These are phyloP conservation scores for Odontocerum albicorne DNA, from an alignment of 2,888 invertebrate species.

Conservation along the genomic window DNA sequence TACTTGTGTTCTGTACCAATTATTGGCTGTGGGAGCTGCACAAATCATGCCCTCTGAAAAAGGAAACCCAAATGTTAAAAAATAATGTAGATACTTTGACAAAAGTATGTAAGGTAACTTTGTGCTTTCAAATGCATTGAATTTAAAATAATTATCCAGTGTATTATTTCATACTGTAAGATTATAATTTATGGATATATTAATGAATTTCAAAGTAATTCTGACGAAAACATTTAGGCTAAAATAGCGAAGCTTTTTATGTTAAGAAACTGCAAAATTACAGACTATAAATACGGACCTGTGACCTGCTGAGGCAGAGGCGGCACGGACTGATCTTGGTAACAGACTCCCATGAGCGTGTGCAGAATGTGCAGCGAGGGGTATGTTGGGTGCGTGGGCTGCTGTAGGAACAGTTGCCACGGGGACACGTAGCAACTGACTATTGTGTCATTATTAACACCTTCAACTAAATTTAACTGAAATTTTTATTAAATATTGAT, in stretches of 20 bases:
- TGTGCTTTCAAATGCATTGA: no score
- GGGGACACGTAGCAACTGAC: constrained; percentile 85
- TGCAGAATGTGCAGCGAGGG: constrained; percentile 80
- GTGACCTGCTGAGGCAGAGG: constrained; percentile 76
- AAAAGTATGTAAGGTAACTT: no score
- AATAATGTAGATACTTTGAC: no score
- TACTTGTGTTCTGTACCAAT: constrained; percentile 91
- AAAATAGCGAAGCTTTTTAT: no score
- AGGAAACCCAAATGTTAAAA: neutral
- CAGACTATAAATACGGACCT: constrained; percentile 64
- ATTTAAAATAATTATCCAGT: no score
- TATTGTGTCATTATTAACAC: constrained; percentile 90
- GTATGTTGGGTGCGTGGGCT: constrained; percentile 93
- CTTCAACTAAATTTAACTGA: constrained; percentile 85
- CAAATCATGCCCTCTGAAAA: constrained; percentile 80
- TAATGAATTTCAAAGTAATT: no score
- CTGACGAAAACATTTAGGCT: no score
- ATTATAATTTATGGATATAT: no score
- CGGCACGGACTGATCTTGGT: constrained; percentile 78
- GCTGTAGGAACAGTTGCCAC: constrained; percentile 91
- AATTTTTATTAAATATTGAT: constrained; percentile 37
- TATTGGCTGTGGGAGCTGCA: constrained; percentile 79
- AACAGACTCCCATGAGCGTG: constrained; percentile 79
- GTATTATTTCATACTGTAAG: no score
- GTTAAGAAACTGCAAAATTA: no score